phyloP scores from a whole-genome alignment of 2,888 invertebrate genomes.

The Yponomeuta cagnagella region DNA sequence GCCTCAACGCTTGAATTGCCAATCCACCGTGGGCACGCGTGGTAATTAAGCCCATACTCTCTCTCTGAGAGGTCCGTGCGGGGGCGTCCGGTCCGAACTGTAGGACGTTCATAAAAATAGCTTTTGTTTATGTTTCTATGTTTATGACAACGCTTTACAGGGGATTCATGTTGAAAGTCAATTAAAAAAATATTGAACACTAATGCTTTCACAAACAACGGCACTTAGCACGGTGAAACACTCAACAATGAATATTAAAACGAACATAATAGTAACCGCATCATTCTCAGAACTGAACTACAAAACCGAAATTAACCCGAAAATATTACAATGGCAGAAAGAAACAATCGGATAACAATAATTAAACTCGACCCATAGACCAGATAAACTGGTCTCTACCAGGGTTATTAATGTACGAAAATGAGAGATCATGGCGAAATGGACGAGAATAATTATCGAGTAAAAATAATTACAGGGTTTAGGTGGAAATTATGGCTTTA shows the following conservation, averaged over 20 bases:
- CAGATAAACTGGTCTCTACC: background rate
- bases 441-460: conserved; percentile 40
- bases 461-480: conserved; percentile 56
- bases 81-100: too few relatives aligned
- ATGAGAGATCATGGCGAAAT: background rate
- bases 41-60: too few relatives aligned
- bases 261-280: background rate
- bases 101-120: too few relatives aligned
- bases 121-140: too few relatives aligned
- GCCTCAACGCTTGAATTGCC: too few relatives aligned
- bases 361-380: conserved; percentile 1
- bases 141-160: too few relatives aligned
- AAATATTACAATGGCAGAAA: conserved; percentile 15
- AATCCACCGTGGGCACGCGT: too few relatives aligned
- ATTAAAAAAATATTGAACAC: too few relatives aligned
- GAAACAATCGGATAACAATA: conserved; percentile 17
- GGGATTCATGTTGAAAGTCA: too few relatives aligned
- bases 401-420: background rate
- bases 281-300: background rate
- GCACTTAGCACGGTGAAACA: background rate
- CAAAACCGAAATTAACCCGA: conserved; percentile 13
- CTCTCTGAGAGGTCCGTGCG: too few relatives aligned
- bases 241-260: background rate
- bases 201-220: background rate
- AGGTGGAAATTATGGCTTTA: conserved; percentile 34